Base-by-base conservation (phyloP, 2,797 vertebrate species). In the Rhinella marina region DNA sequence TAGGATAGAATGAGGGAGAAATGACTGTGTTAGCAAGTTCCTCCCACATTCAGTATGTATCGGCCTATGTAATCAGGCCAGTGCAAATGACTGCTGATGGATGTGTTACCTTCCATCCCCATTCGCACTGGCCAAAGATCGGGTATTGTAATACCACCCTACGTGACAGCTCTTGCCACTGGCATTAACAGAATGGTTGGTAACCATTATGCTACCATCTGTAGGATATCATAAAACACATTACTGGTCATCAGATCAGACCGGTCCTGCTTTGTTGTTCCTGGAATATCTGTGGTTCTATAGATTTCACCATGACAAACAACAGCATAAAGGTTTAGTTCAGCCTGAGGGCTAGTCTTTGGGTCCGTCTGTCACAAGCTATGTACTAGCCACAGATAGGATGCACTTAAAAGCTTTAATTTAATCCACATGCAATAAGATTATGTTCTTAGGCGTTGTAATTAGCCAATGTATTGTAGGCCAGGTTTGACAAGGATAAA, bases 371-470 rank as follows among this genome's bases (percentile, higher is more conserved):
- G 72, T 48, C 8, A 13, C 19, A 1, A 9, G 21, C 19, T 21
- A 73, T 50, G 41, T 77, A 23, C 75, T 25, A 54, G 52, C 6
- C 50, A 77, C n/a, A 77, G 50, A 77, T 48, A 54, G 75, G 75
- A 77, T 77, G 50, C 50, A 54, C 75, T 77, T 77, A 77, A 77
- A 77, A 25, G 48, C 75, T 77, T 77, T 77, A 25, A 52, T 52
- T 77, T 54, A 77, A 77, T 77, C 75, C 75, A n/a, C 75, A 25
- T 54, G 50, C 75, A 77, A 54, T 77, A 77, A 50, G 75, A 52
- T 77, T 77, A 77, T 0, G 41, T 25, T 54, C 75, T 76, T 77
- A 54, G 50, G 25, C 75, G 25, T 54, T 77, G 75, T 77, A 77
- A 77, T 77, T 77, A 77, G 75, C 23, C 50, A 25, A 13, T 25